Percentiles rank a stretch among this genome's conserved stretches.
phyloP scores from a whole-genome alignment of 2,113 vertebrate genomes.

The Aptenodytes forsteri region DNA sequence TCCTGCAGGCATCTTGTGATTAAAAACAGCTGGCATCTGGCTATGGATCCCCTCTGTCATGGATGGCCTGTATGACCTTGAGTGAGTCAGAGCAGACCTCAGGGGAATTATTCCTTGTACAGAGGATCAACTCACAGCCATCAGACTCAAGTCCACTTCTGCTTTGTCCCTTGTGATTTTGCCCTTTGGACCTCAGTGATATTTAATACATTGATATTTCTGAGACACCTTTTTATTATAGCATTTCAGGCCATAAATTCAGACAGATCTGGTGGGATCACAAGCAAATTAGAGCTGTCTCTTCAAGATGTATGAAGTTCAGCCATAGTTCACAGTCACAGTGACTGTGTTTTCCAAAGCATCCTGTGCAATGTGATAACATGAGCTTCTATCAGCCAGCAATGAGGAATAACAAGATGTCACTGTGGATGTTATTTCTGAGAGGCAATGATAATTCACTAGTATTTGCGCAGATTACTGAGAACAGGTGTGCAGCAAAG shows the following conservation, averaged over 20 bases:
- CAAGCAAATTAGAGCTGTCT: not conserved
- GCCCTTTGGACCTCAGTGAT: not conserved
- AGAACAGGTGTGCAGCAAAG: constrained; percentile 36
- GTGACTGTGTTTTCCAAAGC: constrained; percentile 39
- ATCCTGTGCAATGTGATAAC: not conserved
- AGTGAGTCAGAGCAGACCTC: not conserved
- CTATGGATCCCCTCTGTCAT: not conserved
- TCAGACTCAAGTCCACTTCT: not conserved
- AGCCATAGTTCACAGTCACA: not conserved
- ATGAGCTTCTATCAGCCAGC: not conserved
- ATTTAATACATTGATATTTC: not conserved
- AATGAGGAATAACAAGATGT: constrained; percentile 5
- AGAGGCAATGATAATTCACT: not conserved
- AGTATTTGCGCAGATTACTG: constrained; percentile 44
- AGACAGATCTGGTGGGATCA: not conserved
- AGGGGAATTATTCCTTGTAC: not conserved
- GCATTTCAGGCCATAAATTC: not conserved
- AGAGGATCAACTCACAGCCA: not conserved
- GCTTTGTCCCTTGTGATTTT: not conserved
- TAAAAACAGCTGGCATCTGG: not conserved
- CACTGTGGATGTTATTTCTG: not conserved
- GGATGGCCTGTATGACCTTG: not conserved
- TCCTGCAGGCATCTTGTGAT: not conserved
- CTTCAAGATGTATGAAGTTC: not conserved
- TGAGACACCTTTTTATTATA: not conserved